Conservation (phyloP, 2,888 invertebrate species). For the Temnothorax ravouxi region DNA sequence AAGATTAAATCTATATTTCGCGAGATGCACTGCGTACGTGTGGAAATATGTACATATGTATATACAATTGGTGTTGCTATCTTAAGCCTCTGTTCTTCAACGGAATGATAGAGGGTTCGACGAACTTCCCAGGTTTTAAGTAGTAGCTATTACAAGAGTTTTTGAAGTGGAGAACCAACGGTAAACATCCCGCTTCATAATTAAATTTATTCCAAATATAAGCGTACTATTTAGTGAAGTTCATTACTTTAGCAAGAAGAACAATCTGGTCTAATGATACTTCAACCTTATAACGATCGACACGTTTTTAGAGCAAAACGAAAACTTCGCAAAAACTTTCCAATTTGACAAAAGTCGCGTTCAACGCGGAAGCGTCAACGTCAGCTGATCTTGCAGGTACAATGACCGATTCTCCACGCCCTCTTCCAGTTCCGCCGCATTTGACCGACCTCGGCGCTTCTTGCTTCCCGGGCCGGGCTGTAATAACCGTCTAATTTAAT, state of each 20-base stretch:
- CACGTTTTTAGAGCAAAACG: background rate
- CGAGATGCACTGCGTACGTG: background rate
- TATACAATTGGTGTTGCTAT: background rate
- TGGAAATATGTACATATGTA: background rate
- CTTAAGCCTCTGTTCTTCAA: background rate
- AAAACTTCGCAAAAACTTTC: background rate
- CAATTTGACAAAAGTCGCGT: background rate
- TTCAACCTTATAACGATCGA: background rate
- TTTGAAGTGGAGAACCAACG: background rate
- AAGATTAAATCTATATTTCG: background rate
- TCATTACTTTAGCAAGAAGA: background rate
- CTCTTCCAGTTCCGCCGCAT: conserved; percentile 34
- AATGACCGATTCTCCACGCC: conserved; percentile 27
- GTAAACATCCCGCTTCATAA: background rate
- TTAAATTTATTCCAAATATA: background rate
- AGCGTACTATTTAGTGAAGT: background rate
- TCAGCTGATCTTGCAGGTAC: conserved; percentile 16
- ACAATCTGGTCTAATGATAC: background rate
- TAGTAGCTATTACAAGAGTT: background rate
- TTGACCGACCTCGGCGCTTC: conserved; percentile 40
- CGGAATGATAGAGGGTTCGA: background rate
- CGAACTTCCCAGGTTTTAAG: background rate
- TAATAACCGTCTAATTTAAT: conserved; percentile 71
- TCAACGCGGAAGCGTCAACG: background rate
- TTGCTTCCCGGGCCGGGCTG: conserved; percentile 39